Percentiles rank a stretch among this genome's conserved stretches.
Conservation (phyloP, 1,140 invertebrate species). For the Drosophila ohnishii region DNA sequence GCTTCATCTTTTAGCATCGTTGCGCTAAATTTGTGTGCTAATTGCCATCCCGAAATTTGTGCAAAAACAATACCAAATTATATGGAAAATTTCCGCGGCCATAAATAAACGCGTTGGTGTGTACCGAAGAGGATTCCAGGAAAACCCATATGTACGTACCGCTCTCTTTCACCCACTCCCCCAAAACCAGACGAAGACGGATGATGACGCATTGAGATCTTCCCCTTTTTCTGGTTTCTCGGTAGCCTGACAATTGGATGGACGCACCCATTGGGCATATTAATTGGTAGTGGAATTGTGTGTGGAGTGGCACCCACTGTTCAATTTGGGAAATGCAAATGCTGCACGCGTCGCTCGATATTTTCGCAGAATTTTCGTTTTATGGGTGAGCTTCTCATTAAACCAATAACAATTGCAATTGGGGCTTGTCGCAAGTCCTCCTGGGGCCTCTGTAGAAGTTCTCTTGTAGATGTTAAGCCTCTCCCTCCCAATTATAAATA, state of each 20-base stretch:
- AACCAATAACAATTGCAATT: conserved; percentile 22
- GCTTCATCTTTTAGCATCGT: conserved; percentile 39
- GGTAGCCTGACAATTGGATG: conserved; percentile 57
- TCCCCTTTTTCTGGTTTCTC: conserved; percentile 38
- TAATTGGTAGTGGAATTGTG: conserved; percentile 48
- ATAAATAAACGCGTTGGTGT: conserved; percentile 30
- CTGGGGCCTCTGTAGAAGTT: not conserved
- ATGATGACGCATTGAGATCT: conserved; percentile 44
- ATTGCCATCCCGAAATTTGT: conserved; percentile 33
- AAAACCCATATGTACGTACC: conserved; percentile 25
- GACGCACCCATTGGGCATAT: conserved; percentile 64
- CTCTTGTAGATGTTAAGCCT: not conserved
- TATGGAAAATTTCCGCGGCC: conserved; percentile 43
- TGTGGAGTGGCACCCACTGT: not conserved
- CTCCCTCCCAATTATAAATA: conserved; percentile 1
- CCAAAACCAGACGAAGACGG: conserved; percentile 23
- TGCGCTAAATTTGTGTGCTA: conserved; percentile 45
- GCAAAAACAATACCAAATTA: conserved; percentile 53
- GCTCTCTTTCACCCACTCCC: conserved; percentile 18
- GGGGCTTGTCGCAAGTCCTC: conserved; percentile 11
- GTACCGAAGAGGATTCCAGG: conserved; percentile 30
- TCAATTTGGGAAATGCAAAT: conserved; percentile 56
- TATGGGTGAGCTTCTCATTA: conserved; percentile 2
- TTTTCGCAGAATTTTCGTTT: conserved; percentile 61
- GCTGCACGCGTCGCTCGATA: conserved; percentile 24